phyloP scores from a whole-genome alignment of 2,888 invertebrate species.

The Antitype chi region DNA sequence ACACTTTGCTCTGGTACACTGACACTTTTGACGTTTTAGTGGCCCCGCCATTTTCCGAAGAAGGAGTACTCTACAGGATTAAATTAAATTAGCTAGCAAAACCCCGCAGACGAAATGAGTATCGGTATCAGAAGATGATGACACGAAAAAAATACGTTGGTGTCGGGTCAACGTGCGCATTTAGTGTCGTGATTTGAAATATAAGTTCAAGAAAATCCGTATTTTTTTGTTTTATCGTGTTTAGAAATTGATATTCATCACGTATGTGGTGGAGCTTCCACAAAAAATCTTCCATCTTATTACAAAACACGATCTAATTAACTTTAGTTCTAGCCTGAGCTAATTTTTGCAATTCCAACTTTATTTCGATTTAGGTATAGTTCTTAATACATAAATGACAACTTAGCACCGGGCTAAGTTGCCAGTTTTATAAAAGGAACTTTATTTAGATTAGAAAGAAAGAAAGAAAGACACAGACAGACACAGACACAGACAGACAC shows the following conservation, averaged over 20 bases:
- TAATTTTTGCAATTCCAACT: no score
- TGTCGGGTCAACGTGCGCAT: not conserved
- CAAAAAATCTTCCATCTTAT: no score
- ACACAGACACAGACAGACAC: no score
- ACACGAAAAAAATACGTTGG: not conserved
- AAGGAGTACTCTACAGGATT: constrained; percentile 14
- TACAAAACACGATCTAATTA: no score
- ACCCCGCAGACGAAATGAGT: not conserved
- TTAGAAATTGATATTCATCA: not conserved
- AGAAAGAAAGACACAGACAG: no score
- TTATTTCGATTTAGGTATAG: no score
- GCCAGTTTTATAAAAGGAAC: no score
- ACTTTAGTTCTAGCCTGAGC: no score
- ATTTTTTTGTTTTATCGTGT: not conserved
- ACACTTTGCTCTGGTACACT: constrained; percentile 24
- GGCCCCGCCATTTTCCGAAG: constrained; percentile 5
- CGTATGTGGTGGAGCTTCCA: no score
- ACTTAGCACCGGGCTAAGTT: no score
- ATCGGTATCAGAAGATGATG: not conserved
- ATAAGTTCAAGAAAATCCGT: not conserved
- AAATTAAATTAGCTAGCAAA: not conserved
- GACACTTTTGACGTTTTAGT: not conserved
- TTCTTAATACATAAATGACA: no score
- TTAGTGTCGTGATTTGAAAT: not conserved
- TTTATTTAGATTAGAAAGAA: no score